These are phyloP conservation scores for Tor tambroides DNA, from an alignment of 2,113 vertebrate species.

Conservation along the genomic window DNA sequence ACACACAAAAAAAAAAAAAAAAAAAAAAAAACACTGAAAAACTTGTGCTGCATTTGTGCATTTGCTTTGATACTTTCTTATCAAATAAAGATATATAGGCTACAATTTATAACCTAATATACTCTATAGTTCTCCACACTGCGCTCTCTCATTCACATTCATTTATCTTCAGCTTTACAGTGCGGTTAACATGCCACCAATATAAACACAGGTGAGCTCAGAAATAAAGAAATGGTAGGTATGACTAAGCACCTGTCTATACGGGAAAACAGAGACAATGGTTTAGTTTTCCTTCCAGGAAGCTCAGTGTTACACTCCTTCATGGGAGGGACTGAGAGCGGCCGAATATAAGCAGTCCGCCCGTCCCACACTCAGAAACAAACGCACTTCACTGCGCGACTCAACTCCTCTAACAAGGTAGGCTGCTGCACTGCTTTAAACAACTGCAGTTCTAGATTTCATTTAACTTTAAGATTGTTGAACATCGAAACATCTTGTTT, in stretches of 20 bases:
- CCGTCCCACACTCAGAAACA: not conserved
- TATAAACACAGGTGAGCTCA: not conserved
- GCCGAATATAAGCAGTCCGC: slow-evolving; percentile 18
- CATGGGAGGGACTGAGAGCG: not conserved
- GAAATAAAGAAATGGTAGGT: too few relatives aligned
- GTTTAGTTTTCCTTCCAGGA: not conserved
- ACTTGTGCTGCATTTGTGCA: not conserved
- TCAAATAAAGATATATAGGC: too few relatives aligned
- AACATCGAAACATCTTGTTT: not conserved
- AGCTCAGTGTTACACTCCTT: not conserved
- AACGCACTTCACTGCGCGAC: not conserved
- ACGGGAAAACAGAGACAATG: not conserved
- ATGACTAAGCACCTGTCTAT: slow-evolving; percentile 29
- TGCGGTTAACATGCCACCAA: not conserved
- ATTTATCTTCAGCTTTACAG: too few relatives aligned
- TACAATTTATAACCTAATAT: too few relatives aligned
- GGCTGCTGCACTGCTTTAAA: not conserved
- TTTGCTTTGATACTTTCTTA: too few relatives aligned
- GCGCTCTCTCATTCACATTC: too few relatives aligned
- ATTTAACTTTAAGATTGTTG: too few relatives aligned
- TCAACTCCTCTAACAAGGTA: slow-evolving; percentile 13
- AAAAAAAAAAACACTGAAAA: not conserved
- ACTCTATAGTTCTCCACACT: too few relatives aligned
- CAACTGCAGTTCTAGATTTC: not conserved
- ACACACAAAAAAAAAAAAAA: too few relatives aligned